phyloP scores from a whole-genome alignment of 2,888 invertebrate genomes.

The Cryptophagus acutangulus region DNA sequence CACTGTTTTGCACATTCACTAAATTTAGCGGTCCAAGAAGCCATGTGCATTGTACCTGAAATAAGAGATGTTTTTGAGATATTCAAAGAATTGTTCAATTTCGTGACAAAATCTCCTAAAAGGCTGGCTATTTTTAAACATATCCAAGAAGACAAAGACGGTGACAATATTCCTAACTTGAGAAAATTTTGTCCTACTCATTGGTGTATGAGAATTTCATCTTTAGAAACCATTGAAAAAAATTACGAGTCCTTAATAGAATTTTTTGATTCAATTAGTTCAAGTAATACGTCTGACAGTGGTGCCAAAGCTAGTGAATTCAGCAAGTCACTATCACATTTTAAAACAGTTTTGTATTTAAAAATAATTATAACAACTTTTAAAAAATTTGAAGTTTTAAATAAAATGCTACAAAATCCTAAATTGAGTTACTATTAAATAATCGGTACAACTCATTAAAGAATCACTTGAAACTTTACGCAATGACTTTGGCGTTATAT shows the following conservation, averaged over 20 bases:
- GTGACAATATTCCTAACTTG: background rate
- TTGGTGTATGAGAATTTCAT: constrained; percentile 9
- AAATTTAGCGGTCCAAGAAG: constrained; percentile 10
- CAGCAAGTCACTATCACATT: background rate
- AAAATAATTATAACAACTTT: background rate
- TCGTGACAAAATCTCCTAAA: background rate
- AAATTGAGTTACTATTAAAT: background rate
- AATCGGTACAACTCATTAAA: background rate
- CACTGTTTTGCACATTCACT: constrained; percentile 9
- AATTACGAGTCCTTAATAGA: constrained; percentile 5
- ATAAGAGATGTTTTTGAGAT: background rate
- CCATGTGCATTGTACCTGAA: background rate
- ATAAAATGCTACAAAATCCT: background rate
- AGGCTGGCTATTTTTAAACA: background rate
- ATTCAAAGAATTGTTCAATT: background rate
- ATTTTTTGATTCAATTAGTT: background rate
- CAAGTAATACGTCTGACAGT: background rate
- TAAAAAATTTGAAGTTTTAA: background rate
- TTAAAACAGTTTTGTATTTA: background rate
- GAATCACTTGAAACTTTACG: background rate
- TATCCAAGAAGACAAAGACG: background rate
- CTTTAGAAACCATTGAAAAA: constrained; percentile 2
- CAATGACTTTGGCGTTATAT: background rate
- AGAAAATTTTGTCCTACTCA: constrained; percentile 11
- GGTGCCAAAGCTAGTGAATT: background rate